Evolutionary conservation across 2,797 vertebrate genomes (phyloP).

Genomic region (Gymnoscopelus braueri): DNA sequence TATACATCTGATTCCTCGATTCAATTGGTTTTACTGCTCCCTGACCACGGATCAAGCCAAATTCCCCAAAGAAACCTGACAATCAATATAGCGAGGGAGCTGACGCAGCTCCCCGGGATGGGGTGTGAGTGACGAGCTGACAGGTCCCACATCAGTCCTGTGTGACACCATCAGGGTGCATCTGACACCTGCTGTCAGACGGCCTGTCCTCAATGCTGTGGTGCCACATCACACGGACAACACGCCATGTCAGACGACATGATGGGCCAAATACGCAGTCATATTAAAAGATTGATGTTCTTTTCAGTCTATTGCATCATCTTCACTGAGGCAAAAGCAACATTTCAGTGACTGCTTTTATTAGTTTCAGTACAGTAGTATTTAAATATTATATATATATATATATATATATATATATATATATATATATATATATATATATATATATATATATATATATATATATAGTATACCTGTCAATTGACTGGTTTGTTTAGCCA

Average conservation of each 20-base stretch:
- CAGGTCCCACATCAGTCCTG: constrained; percentile 59
- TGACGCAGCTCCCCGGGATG: constrained; percentile 60
- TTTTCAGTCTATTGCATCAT: constrained; percentile 35
- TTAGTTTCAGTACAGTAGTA: not conserved
- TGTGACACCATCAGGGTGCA: constrained; percentile 54
- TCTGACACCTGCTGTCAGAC: constrained; percentile 61
- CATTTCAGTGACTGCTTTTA: not conserved
- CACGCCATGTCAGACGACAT: constrained; percentile 24
- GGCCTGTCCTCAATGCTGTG: constrained; percentile 1
- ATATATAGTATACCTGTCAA: constrained; percentile 1
- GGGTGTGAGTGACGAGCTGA: constrained; percentile 52
- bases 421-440: not conserved
- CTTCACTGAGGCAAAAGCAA: constrained; percentile 26
- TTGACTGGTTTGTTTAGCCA: constrained; percentile 20
- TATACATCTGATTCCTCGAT: constrained; percentile 79
- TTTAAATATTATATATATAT: not conserved
- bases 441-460: not conserved
- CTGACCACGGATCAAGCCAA: constrained; percentile 51
- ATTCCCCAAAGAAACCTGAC: constrained; percentile 68
- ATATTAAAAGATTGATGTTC: constrained; percentile 26
- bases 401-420: not conserved
- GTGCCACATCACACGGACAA: not conserved
- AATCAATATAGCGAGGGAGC: constrained; percentile 70
- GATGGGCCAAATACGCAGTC: not conserved
- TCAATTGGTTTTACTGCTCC: constrained; percentile 71